Base-by-base conservation (phyloP, 2,113 vertebrate species). In the Tympanuchus pallidicinctus region DNA sequence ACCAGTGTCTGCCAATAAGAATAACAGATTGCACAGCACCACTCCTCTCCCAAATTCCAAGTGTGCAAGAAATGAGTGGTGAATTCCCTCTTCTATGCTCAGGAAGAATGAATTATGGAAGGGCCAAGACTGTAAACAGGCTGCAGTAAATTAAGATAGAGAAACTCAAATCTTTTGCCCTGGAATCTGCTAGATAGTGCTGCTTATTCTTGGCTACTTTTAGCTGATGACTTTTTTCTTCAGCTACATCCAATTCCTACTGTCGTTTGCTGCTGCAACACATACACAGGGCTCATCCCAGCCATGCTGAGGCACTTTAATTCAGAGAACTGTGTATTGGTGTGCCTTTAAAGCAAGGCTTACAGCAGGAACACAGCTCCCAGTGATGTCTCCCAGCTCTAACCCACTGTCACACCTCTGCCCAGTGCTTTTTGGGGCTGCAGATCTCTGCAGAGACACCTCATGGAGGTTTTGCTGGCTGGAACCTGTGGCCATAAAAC, bases 251-350 rank as follows among this genome's bases (percentile, higher is more conserved):
- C 24, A 34, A 40, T 28, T 86, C n/a, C 67, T 87, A 2, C 34
- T 40, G 8, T 13, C 0, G 0, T 8, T 88, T 2, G 0, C 13
- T 67, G 72, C 21, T 82, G 72, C 42, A 50, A 36, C 4, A 8
- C 50, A 36, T 18, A 8, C 0, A 2, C 28, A 50, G 42, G 47
- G 18, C 65, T 86, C 10, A 13, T 89, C 89, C 92, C 43, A 87
- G 38, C 18, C 3, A 0, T 7, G 11, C 40, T 72, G 50, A 3
- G 0, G 38, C 45, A 24, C 20, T 72, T 65, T 40, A 69, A 27
- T 66, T 66, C 34, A 45, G 57, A 78, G 30, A 22, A 30, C 36
- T 89, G 52, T 1, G 2, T 36, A 7, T 3, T 60, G 30, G 16
- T 78, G 65, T 36, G 38, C 3, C 19, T 52, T 88, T 82, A 86